Percentiles rank a stretch among this genome's conserved stretches.
Conservation (phyloP, 2,888 invertebrate species). For the Lycocerus yunnanus region DNA sequence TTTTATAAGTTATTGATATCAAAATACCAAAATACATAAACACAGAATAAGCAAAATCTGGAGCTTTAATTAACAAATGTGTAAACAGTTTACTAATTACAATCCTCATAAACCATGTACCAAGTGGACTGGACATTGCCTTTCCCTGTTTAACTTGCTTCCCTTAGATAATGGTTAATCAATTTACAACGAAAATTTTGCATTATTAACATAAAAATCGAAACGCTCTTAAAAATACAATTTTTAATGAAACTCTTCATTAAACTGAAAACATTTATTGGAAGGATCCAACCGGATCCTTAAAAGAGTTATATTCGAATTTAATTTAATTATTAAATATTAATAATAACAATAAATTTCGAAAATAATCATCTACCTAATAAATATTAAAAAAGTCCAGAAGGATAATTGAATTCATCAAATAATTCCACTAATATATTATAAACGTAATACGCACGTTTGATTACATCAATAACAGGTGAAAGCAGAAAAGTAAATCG, state of each 20-base stretch:
- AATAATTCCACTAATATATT: background rate
- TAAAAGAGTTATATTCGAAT: background rate
- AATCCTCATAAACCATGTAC: slow-evolving; percentile 25
- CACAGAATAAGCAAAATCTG: slow-evolving; percentile 6
- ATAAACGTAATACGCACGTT: slow-evolving; percentile 9
- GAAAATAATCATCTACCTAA: background rate
- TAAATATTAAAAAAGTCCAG: background rate
- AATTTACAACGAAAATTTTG: background rate
- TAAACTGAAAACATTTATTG: too few relatives aligned
- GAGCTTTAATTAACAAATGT: slow-evolving; percentile 20
- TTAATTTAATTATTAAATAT: too few relatives aligned
- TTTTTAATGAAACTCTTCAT: too few relatives aligned
- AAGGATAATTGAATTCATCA: background rate
- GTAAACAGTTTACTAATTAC: slow-evolving; percentile 23
- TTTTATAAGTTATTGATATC: background rate
- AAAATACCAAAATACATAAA: background rate
- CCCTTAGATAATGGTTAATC: background rate
- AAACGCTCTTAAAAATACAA: too few relatives aligned
- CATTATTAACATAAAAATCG: background rate
- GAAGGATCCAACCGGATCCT: background rate
- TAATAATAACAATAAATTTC: background rate
- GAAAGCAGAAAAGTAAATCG: slow-evolving; percentile 31
- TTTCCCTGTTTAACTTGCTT: slow-evolving; percentile 12
- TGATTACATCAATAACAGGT: slow-evolving; percentile 24
- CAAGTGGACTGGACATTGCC: slow-evolving; percentile 22